Base-by-base conservation (phyloP, 2,888 invertebrate species). In the Cephus runcator region DNA sequence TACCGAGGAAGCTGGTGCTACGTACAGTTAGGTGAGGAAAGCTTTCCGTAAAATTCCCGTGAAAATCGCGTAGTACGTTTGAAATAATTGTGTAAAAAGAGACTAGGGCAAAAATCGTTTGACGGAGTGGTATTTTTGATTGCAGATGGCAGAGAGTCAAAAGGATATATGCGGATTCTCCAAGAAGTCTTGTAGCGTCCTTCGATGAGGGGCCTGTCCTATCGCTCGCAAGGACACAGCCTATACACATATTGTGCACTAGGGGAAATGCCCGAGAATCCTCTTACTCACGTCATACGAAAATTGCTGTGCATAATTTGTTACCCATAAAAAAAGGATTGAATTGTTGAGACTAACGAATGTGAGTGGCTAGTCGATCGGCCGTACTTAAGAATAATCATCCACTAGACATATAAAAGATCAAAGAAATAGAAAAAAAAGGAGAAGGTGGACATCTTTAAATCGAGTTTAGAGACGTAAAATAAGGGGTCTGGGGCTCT, bases 291-390 rank as follows among this genome's bases (percentile, higher is more conserved):
- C 56, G 23, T 56, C 56, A 56, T 56, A 56, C 56, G 56, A 56
- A 56, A 56, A 84, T 81, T 80, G 79, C 83, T 88, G 87, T 87
- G 89, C 87, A 87, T 78, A 56, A 85, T 89, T 87, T 86, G 84
- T 88, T 88, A 79, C 82, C 81, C 88, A 85, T 88, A 87, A 86
- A 85, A 56, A 56, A 87, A 85, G 89, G 87, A 88, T 85, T 83
- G 85, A 86, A 85, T 89, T 86, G 79, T 88, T 85, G 81, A 83
- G 56, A 56, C 83, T 82, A 81, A 80, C 56, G 82, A 87, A 89
- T 89, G 90, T 90, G 89, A 89, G 90, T 90, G 88, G 85, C 85
- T 87, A 85, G 85, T 76, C 75, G 68, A 56, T 56, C 78, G 73
- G 78, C 78, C 78, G 75, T 35, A 40, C 36, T 76, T 15, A 33